Conservation (phyloP, 2,113 vertebrate genomes). For the Hippocampus comes region DNA sequence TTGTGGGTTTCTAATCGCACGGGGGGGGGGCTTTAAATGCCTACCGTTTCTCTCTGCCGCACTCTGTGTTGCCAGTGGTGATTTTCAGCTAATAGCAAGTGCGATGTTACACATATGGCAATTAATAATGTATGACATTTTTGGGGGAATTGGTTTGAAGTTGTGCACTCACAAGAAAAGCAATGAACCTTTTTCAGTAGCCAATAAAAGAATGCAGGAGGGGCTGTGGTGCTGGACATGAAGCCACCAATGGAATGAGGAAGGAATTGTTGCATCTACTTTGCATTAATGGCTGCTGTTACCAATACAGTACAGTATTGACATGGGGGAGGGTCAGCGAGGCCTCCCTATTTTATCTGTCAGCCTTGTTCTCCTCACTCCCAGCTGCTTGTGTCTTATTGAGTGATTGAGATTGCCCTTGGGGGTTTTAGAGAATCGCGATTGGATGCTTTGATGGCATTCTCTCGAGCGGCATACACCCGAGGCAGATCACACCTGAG, state of each 20-base stretch:
- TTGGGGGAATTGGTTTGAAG: constrained; percentile 25
- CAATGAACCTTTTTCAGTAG: constrained; percentile 18
- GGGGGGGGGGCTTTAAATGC: background rate
- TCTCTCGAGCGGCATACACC: constrained; percentile 37
- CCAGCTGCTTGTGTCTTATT: constrained; percentile 54
- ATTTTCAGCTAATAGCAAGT: constrained; percentile 26
- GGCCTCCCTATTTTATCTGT: constrained; percentile 50
- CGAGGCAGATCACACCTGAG: constrained; percentile 50
- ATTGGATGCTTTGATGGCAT: constrained; percentile 53
- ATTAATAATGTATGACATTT: constrained; percentile 33
- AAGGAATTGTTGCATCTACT: constrained; percentile 56
- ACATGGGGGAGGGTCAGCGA: constrained; percentile 25
- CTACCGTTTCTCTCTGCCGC: background rate
- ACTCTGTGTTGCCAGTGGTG: background rate
- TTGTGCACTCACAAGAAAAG: constrained; percentile 31
- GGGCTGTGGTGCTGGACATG: constrained; percentile 2
- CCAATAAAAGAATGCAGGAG: constrained; percentile 4
- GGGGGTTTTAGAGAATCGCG: constrained; percentile 49
- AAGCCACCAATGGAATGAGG: constrained; percentile 46
- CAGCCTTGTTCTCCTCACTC: constrained; percentile 45
- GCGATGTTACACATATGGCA: constrained; percentile 11
- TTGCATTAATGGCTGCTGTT: constrained; percentile 36
- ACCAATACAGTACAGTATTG: constrained; percentile 24
- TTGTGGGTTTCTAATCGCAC: background rate
- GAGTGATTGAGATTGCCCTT: constrained; percentile 65